Evolutionary conservation across 2,113 vertebrate genomes (phyloP).

Genomic region (Seriola dumerili): DNA sequence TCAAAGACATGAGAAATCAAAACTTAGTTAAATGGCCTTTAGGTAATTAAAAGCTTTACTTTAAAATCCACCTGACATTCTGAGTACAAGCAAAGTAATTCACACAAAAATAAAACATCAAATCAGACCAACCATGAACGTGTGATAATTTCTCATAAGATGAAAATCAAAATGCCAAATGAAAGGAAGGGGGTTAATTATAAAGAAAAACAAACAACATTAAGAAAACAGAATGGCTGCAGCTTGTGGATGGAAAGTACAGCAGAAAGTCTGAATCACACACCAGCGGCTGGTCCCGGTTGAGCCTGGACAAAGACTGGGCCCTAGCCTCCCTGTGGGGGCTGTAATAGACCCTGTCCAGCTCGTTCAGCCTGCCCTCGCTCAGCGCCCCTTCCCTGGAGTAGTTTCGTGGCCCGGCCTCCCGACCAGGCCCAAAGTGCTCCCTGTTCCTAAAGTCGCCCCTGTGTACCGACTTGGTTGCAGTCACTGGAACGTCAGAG

Average conservation of each 20-base stretch:
- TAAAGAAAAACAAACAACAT: slow-evolving; percentile 75
- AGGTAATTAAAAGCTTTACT: slow-evolving; percentile 79
- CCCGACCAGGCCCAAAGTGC: slow-evolving; percentile 75
- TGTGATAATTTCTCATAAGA: slow-evolving; percentile 73
- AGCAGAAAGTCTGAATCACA: slow-evolving; percentile 90
- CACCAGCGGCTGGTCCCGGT: slow-evolving; percentile 92
- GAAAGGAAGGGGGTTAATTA: slow-evolving; percentile 68
- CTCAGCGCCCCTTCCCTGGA: slow-evolving; percentile 80
- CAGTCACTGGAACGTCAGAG: slow-evolving; percentile 79
- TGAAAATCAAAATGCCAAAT: slow-evolving; percentile 62
- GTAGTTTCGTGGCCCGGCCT: slow-evolving; percentile 65
- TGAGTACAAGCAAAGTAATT: slow-evolving; percentile 76
- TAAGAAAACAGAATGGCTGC: slow-evolving; percentile 80
- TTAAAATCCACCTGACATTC: slow-evolving; percentile 74
- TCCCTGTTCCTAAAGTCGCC: slow-evolving; percentile 82
- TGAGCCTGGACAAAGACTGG: slow-evolving; percentile 85
- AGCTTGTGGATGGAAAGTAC: slow-evolving; percentile 87
- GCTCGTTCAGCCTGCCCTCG: slow-evolving; percentile 84
- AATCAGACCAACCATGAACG: slow-evolving; percentile 76
- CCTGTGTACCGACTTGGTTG: slow-evolving; percentile 71
- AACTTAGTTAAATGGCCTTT: slow-evolving; percentile 88
- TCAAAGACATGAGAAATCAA: slow-evolving; percentile 86
- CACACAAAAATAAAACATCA: slow-evolving; percentile 75
- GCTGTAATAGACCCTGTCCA: slow-evolving; percentile 85
- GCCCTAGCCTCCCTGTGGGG: slow-evolving; percentile 86